A percentile compares a stretch with the other conserved stretches of the same genome.
These are phyloP conservation scores for Rhea pennata DNA, from an alignment of 2,113 vertebrate genomes.

Conservation along the genomic window DNA sequence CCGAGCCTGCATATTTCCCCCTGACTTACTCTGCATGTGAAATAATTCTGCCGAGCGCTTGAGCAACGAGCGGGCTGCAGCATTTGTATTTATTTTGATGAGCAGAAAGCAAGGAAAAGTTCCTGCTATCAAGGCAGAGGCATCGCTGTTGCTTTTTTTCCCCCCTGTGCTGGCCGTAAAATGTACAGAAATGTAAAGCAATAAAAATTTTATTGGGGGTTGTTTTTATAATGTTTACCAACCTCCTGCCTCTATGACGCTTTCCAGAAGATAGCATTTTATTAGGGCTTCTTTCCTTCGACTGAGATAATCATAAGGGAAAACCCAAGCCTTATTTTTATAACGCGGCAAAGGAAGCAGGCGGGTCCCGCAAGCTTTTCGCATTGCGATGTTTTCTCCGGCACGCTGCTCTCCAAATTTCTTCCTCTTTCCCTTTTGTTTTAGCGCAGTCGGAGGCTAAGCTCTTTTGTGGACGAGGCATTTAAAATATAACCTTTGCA, in stretches of 20 bases:
- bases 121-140: constrained; percentile 16
- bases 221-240: constrained; percentile 53
- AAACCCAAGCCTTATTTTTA: background rate
- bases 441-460: background rate
- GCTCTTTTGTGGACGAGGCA: background rate
- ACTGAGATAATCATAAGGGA: background rate
- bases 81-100: constrained; percentile 56
- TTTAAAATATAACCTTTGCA: background rate
- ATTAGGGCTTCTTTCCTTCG: constrained; percentile 33
- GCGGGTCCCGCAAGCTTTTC: background rate
- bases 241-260: constrained; percentile 49
- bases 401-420: background rate
- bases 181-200: constrained; percentile 64
- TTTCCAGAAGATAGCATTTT: constrained; percentile 64
- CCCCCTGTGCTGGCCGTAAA: constrained; percentile 4
- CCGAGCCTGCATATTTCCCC: background rate
- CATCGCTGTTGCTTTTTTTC: background rate
- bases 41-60: background rate
- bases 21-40: background rate
- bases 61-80: background rate
- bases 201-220: constrained; percentile 20
- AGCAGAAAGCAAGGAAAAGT: background rate
- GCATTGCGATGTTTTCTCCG: background rate
- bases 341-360: background rate
- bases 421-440: background rate